Conservation (phyloP, 2,888 invertebrate genomes). For the Smittia aterrima region DNA sequence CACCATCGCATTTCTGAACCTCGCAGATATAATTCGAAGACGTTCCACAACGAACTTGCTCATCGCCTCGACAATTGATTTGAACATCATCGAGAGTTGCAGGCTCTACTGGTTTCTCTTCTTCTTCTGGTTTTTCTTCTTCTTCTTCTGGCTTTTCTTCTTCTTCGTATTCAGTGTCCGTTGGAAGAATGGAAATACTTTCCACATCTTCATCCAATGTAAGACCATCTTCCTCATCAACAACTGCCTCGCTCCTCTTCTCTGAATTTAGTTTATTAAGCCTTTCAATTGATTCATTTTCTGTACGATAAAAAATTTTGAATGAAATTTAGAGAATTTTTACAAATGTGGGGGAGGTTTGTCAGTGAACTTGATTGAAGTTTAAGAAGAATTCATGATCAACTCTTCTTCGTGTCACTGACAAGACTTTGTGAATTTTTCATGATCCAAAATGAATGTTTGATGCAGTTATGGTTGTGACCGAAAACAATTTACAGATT, state of each 20-base stretch:
- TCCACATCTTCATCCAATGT: background rate
- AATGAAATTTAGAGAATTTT: conserved; percentile 14
- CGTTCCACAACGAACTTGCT: conserved; percentile 47
- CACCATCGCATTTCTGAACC: conserved; percentile 49
- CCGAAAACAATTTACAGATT: background rate
- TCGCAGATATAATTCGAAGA: conserved; percentile 49
- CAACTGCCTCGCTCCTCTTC: background rate
- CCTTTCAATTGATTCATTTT: conserved; percentile 21
- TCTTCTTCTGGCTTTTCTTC: background rate
- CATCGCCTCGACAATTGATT: conserved; percentile 49
- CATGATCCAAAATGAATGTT: background rate
- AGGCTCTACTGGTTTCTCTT: background rate
- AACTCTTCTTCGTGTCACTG: too few species aligned
- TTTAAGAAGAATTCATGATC: too few species aligned
- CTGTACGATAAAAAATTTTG: conserved; percentile 32
- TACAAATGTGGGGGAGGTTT: background rate
- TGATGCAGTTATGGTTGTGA: conserved; percentile 1
- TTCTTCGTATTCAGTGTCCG: background rate
- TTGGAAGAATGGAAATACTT: background rate
- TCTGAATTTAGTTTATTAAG: background rate
- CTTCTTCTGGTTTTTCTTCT: background rate
- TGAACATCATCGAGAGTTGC: background rate
- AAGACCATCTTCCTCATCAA: background rate
- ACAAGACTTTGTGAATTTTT: background rate
- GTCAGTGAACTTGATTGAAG: too few species aligned